Base-by-base conservation (phyloP, 1,140 invertebrate genomes). In the Saxidomus purpurata region DNA sequence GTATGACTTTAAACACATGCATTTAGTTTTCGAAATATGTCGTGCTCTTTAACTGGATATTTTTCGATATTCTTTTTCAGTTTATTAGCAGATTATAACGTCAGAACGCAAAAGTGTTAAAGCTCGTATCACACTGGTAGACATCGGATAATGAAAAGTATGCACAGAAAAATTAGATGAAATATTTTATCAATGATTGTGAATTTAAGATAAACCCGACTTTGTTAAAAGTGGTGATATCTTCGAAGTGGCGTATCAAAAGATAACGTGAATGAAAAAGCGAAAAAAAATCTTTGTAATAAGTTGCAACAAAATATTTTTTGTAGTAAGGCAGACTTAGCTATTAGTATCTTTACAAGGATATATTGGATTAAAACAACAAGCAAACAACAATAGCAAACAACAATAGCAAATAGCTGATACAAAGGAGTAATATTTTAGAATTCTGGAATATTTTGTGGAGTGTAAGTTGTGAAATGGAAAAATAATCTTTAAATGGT, bases 141-240 rank as follows among this genome's bases (percentile, higher is more conserved):
- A 71, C 31, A 38, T 28, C 4, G 15, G 36, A 38, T 71, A 36
- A 36, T 38, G 22, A 71, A 36, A 38, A 38, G 11, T 15, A n/a
- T 71, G 67, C 34, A 71, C 34, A 34, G 67, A 31, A n/a, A 71
- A 71, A 38, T n/a, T 22, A 71, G 34, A 71, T 71, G 59, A 63
- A 38, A 38, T 71, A 40, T 71, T 71, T 71, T 71, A 71, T 71
- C 67, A 71, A 71, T 36, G 67, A 71, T 38, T 38, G 67, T 71
- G 31, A 28, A 71, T 38, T 71, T 71, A 17, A 71, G 67, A 71
- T 71, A 71, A 71, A 13, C 34, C 67, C 8, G n/a, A 31, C 25
- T 38, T 3, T 71, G 67, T 38, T 28, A 15, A 28, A 19, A 28
- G 34, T 38, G 28, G 34, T 36, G 13, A 19, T 36, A 71, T 6